Conservation (phyloP, 2,888 invertebrate genomes). For the Phalera bucephala region DNA sequence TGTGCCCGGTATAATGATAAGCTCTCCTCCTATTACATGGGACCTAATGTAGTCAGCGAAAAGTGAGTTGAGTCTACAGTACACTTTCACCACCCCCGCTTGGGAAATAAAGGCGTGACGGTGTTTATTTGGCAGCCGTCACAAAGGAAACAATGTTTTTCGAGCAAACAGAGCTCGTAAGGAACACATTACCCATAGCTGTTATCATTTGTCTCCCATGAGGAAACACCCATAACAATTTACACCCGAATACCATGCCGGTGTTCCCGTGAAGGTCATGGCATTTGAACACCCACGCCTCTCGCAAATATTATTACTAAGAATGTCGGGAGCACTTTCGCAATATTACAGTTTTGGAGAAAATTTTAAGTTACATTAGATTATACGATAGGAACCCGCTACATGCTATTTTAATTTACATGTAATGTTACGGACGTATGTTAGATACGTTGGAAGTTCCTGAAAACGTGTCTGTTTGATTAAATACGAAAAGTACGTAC, state of each 20-base stretch:
- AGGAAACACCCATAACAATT: slow-evolving; percentile 39
- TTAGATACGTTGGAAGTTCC: too few species aligned
- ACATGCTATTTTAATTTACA: background rate
- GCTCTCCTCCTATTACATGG: too few species aligned
- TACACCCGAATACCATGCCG: slow-evolving; percentile 32
- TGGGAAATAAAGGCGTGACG: too few species aligned
- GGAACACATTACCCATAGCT: slow-evolving; percentile 11
- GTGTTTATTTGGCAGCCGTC: background rate
- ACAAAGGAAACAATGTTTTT: slow-evolving; percentile 2
- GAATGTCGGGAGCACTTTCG: slow-evolving; percentile 18
- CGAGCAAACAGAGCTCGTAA: slow-evolving; percentile 12
- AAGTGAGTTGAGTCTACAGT: too few species aligned
- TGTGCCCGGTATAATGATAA: too few species aligned
- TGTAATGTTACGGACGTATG: slow-evolving; percentile 3
- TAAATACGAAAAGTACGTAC: too few species aligned
- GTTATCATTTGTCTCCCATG: slow-evolving; percentile 34
- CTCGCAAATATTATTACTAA: slow-evolving; percentile 19
- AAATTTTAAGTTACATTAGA: slow-evolving; percentile 13
- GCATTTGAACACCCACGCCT: slow-evolving; percentile 29
- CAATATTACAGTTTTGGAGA: slow-evolving; percentile 12
- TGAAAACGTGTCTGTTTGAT: too few species aligned
- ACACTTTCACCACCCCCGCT: too few species aligned
- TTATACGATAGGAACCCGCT: background rate
- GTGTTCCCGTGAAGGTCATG: slow-evolving; percentile 24
- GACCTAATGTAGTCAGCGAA: too few species aligned